Base-by-base conservation (phyloP, 92 coral and sea anemone species). In the Epizoanthus scotinus region DNA sequence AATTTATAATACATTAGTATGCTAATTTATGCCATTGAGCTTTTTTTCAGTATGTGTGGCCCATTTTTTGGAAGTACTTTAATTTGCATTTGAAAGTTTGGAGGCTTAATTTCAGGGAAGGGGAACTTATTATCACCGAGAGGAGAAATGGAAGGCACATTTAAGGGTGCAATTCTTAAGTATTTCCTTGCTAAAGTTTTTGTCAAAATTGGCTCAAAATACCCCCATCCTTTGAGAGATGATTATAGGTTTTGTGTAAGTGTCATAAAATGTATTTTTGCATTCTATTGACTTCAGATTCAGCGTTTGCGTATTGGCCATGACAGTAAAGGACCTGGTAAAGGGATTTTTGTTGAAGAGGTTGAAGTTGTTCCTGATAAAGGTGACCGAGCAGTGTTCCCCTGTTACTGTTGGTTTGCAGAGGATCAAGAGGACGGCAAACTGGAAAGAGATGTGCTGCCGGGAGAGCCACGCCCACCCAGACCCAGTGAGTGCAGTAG, bases 371-470 rank as follows among this genome's bases (percentile, higher is more conserved):
- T 89, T 2, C 98, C 97, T 0, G 93, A 91, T 17, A 93, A 92
- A 40, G 98, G 96, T 28, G 96, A 93, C 19, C 94, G 91, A 6
- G 92, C 93, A 19, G 89, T 91, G 64, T 96, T 96, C 75, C 99
- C 99, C 0, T 96, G 99, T 64, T 42, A 90, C 70, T 93, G 91
- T 77, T 96, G 99, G 99, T 83, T 96, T 66, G 92, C 98, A 8
- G 95, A 94, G 62, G 96, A 85, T 47, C 78, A 79, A 69, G 99
- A 87, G 13, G 98, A 96, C 83, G 90, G 83, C 20, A 91, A 84
- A 38, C 78, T 94, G 36, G 99, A 96, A 71, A 89, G 91, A n/a
- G 99, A 96, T 26, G 85, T 93, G 13, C 65, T 85, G 10, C 98
- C 92, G 1, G 99, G 99, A 17, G 81, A 83, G 77, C 85, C 97